Conservation (phyloP, 35 echinoderm and acorn worm species). For the Strongylocentrotus purpuratus region DNA sequence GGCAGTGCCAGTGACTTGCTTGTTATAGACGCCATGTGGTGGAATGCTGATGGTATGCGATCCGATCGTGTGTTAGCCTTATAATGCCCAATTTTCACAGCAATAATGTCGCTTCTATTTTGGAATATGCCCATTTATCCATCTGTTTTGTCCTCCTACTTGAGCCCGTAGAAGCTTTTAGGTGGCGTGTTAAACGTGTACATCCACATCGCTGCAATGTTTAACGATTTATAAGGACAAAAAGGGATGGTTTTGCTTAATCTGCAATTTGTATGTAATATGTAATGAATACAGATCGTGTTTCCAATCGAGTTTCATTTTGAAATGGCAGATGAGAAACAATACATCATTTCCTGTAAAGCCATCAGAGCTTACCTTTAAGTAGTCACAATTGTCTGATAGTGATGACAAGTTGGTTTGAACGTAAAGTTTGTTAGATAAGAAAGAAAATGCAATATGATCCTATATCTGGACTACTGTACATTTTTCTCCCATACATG, state of each 20-base stretch:
- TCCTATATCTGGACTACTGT: too few species aligned
- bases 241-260: background rate
- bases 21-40: background rate
- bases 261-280: background rate
- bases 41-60: background rate
- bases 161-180: background rate
- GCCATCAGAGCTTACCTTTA: too few species aligned
- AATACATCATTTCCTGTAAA: too few species aligned
- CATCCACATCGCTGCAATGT: background rate
- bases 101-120: slow-evolving; percentile 12
- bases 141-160: background rate
- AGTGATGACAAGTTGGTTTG: too few species aligned
- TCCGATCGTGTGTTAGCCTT: background rate
- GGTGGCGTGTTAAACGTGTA: background rate
- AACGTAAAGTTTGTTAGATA: too few species aligned
- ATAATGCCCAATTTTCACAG: slow-evolving; percentile 17
- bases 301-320: too few species aligned
- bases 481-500: too few species aligned
- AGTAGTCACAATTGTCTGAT: too few species aligned
- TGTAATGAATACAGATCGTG: background rate
- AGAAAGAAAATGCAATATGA: too few species aligned
- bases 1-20: background rate
- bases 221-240: background rate
- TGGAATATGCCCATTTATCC: background rate
- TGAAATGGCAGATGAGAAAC: too few species aligned